Conservation (phyloP, 2,888 invertebrate species). For the Andrena bucephala region DNA sequence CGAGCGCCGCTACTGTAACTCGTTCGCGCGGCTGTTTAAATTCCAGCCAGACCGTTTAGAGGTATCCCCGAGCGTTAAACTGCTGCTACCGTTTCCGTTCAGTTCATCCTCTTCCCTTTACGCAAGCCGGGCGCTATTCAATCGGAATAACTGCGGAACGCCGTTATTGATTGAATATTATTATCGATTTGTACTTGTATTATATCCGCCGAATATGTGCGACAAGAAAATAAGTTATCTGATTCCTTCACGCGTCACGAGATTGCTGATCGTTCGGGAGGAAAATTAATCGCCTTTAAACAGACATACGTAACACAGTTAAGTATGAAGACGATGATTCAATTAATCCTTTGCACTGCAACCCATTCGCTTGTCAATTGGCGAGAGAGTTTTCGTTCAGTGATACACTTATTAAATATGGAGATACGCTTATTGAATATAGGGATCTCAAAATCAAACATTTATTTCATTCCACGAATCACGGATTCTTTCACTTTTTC, state of each 20-base stretch:
- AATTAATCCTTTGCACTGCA: constrained; percentile 51
- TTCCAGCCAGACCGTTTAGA: not conserved
- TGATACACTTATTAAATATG: too few relatives aligned
- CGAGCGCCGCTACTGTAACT: not conserved
- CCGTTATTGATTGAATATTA: too few relatives aligned
- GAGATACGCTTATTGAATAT: too few relatives aligned
- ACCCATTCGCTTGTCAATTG: too few relatives aligned
- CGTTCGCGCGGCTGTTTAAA: not conserved
- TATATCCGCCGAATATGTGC: not conserved
- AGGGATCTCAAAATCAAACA: too few relatives aligned
- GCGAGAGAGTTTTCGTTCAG: too few relatives aligned
- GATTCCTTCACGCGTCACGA: not conserved
- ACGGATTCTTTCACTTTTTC: too few relatives aligned
- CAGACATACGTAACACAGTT: constrained; percentile 37
- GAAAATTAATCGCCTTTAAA: not conserved
- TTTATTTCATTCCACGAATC: too few relatives aligned
- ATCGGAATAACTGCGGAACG: too few relatives aligned
- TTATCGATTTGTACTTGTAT: not conserved
- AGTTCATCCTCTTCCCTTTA: too few relatives aligned
- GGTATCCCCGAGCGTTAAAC: not conserved
- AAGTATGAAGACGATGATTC: constrained; percentile 66
- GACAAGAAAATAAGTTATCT: not conserved
- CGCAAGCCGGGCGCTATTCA: too few relatives aligned
- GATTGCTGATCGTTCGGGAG: not conserved
- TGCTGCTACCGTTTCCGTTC: too few relatives aligned